Base-by-base conservation (phyloP, 1,140 invertebrate species). In the Adoxophyes honmai region DNA sequence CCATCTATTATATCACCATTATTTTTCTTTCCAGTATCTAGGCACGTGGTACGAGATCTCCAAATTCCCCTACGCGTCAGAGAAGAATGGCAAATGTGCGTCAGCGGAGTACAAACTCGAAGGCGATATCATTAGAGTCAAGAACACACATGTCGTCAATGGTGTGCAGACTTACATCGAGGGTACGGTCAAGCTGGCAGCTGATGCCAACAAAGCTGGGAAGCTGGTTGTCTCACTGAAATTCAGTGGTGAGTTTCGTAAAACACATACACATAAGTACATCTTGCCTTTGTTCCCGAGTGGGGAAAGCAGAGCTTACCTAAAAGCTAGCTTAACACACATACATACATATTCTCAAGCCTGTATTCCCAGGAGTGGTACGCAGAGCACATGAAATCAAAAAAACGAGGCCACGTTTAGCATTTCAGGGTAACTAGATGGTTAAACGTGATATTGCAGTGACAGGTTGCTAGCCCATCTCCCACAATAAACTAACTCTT, bases 41-140 rank as follows among this genome's bases (percentile, higher is more conserved):
- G 82, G 82, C 16, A 57, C 57, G 4, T 86, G 80, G 80, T 86
- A 81, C 39, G 80, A 83, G 53, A 61, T 78, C 2, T 74, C 73
- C 8, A 81, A 75, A 34, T 70, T 72, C 42, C 64, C 62, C 1
- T 75, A 68, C 33, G 38, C 28, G 0, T 54, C 54, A 2, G 77
- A 81, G 55, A 62, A 70, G 35, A 55, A 35, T 9, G 77, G 69
- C 9, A 60, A 66, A 13, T 86, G 82, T 35, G 64, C 56, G 1
- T 58, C 57, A 0, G 69, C 74, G 18, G 76, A 86, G 36, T 86
- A 83, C 64, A 70, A 52, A 4, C 35, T 70, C 3, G 71, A 75
- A 0, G 78, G 73, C 1, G 70, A 78, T 10, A 52, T 61, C 0
- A 57, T 83, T 33, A 78, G 73, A 7, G 64, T 83, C 1, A 81